Base-by-base conservation (phyloP, 1,140 invertebrate genomes). In the Pantala flavescens region DNA sequence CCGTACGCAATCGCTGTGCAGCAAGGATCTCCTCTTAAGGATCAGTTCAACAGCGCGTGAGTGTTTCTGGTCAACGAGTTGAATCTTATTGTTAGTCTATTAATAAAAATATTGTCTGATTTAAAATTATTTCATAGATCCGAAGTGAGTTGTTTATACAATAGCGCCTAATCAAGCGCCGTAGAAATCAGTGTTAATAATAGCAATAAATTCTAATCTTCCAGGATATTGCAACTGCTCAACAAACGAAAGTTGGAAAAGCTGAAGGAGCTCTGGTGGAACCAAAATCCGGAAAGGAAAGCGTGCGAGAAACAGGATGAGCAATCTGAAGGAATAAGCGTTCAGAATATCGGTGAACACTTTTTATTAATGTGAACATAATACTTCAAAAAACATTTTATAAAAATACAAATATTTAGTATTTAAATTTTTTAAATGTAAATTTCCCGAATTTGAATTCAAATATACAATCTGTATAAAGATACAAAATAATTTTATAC, bases 211-310 rank as follows among this genome's bases (percentile, higher is more conserved):
- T 36, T 9, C 9, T 36, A 73, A 70, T 75, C 74, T 83, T 79
- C 19, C 80, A 98, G 95, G 23, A 98, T 99, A 78, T 85, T 99
- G 7, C 91, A 94, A 78, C 84, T 99, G 10, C 84, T 98, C 19
- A 99, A 98, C 83, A 93, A 96, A 78, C 87, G 97, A 1, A 90
- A 91, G 81, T 81, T 99, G 77, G 97, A 99, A 84, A 92, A 93
- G 76, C 81, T 98, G 0, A 98, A 98, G 84, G 94, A 97, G 79
- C 90, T 88, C 77, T 99, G 97, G 96, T 99, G 97, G 97, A 93
- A 90, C 77, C 88, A 92, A 74, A 96, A 98, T 80, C 88, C 90
- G 0, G 85, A 89, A 0, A 88, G 88, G 55, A 88, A 89, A 78
- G 85, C 71, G 76, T 99, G 97, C 81, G 92, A 95, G 63, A 91